Evolutionary conservation across 2,113 vertebrate species (phyloP).

Genomic region (Donacobius atricapilla): DNA sequence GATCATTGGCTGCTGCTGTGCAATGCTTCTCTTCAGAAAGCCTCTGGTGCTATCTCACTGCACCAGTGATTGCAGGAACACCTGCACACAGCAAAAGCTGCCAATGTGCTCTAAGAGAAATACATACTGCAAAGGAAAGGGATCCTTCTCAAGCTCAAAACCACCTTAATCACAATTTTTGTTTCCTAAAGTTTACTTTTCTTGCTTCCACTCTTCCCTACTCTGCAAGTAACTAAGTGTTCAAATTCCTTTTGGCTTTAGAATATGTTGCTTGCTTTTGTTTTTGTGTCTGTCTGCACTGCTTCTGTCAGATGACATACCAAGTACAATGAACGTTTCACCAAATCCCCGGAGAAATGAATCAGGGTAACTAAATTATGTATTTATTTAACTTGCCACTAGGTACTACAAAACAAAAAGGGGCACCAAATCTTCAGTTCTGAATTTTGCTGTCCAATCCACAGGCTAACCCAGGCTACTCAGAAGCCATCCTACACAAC

Average conservation of each 20-base stretch:
- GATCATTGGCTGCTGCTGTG: fast-evolving
- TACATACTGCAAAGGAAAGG: neutral
- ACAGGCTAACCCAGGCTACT: neutral
- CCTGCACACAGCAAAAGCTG: neutral
- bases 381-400: neutral
- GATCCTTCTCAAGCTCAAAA: neutral
- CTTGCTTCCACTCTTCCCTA: neutral
- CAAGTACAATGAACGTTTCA: neutral
- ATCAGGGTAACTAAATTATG: neutral
- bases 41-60: neutral
- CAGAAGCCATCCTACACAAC: neutral
- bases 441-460: neutral
- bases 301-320: neutral
- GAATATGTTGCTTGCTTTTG: neutral
- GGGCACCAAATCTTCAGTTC: neutral
- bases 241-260: neutral
- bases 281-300: neutral
- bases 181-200: neutral
- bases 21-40: neutral
- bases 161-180: neutral
- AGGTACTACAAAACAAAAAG: neutral
- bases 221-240: neutral
- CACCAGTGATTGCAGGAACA: neutral
- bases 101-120: neutral
- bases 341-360: neutral